Evolutionary conservation across 2,888 invertebrate species (phyloP).

Genomic region (Lochmaea crataegi): DNA sequence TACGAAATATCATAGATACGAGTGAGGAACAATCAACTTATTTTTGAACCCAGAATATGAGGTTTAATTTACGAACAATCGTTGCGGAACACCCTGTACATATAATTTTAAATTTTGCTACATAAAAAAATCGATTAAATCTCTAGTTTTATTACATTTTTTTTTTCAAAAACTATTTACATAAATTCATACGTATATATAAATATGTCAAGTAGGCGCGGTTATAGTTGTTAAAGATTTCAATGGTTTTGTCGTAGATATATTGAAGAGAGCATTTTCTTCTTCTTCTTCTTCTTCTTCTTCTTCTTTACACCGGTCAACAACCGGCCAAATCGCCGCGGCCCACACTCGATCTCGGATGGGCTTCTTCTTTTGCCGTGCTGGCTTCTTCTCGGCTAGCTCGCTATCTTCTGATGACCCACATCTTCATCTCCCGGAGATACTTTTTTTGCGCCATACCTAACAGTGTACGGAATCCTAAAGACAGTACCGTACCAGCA

Average conservation of each 20-base stretch:
- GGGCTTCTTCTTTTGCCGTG: slow-evolving; percentile 17
- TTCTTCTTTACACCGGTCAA: slow-evolving; percentile 60
- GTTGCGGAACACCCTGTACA: too few species aligned
- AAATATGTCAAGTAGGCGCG: slow-evolving; percentile 14
- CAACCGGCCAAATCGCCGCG: slow-evolving; percentile 63
- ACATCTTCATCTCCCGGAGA: slow-evolving; percentile 41
- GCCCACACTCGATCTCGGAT: slow-evolving; percentile 49
- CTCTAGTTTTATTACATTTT: too few species aligned
- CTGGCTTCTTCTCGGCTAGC: slow-evolving; percentile 15
- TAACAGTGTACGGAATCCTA: slow-evolving; percentile 56
- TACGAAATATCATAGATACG: too few species aligned
- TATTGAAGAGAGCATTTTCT: slow-evolving; percentile 10
- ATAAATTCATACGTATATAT: not conserved
- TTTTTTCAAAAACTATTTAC: too few species aligned
- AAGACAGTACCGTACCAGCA: slow-evolving; percentile 46
- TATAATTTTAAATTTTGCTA: too few species aligned
- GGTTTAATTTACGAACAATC: too few species aligned
- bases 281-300: slow-evolving; percentile 53
- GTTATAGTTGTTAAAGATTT: slow-evolving; percentile 2
- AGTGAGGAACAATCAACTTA: too few species aligned
- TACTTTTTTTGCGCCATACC: slow-evolving; percentile 47
- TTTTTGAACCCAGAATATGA: too few species aligned
- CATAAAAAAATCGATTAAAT: too few species aligned
- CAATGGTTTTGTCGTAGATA: slow-evolving; percentile 16
- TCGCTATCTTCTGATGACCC: slow-evolving; percentile 54